Conservation (phyloP, 2,888 invertebrate species). For the Sphecodes monilicornis region DNA sequence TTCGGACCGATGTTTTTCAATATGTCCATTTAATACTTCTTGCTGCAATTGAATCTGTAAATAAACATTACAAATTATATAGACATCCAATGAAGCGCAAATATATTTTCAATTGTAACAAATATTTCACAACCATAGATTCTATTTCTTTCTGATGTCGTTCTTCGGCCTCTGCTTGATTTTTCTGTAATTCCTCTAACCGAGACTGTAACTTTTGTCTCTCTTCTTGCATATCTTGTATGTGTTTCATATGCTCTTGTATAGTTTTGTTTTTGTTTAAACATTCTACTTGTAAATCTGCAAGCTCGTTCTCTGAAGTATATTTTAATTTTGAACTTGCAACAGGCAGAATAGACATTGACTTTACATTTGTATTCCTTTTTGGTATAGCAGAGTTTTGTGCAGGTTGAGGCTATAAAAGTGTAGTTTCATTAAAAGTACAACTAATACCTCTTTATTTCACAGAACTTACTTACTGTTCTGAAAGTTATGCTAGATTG, state of each 20-base stretch:
- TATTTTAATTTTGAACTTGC: constrained; percentile 71
- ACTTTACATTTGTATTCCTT: background rate
- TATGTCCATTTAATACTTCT: constrained; percentile 70
- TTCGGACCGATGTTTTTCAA: constrained; percentile 71
- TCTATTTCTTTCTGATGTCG: constrained; percentile 77
- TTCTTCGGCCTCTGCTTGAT: constrained; percentile 67
- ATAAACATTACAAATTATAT: constrained; percentile 8
- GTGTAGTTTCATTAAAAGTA: background rate
- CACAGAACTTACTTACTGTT: constrained; percentile 71
- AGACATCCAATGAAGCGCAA: background rate
- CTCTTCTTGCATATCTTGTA: constrained; percentile 77
- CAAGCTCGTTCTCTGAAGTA: constrained; percentile 74
- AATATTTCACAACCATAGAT: constrained; percentile 70
- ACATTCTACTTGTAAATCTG: constrained; percentile 81
- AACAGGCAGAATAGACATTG: background rate
- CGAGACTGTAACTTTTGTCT: constrained; percentile 66
- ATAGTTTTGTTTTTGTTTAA: constrained; percentile 81
- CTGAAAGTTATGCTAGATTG: constrained; percentile 66
- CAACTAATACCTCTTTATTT: background rate
- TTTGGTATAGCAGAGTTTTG: background rate
- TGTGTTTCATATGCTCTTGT: constrained; percentile 77
- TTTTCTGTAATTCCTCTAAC: constrained; percentile 66
- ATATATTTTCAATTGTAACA: background rate
- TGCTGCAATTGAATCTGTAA: constrained; percentile 77
- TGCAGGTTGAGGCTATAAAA: background rate